Conservation (phyloP, 2,888 invertebrate species). For the Nemoura dubitans region DNA sequence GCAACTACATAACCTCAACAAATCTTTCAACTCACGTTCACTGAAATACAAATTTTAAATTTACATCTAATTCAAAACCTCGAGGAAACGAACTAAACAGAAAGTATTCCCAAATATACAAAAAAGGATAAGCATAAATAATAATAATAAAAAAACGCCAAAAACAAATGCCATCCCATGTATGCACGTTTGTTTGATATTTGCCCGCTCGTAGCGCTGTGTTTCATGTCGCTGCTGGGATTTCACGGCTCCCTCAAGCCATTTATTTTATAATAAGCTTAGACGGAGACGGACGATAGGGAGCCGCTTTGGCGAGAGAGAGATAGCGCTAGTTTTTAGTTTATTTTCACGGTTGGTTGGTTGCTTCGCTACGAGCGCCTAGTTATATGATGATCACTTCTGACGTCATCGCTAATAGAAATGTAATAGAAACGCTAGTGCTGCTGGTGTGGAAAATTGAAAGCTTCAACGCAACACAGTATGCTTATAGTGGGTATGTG, state of each 20-base stretch:
- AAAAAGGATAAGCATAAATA: not conserved
- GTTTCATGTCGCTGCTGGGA: constrained; percentile 43
- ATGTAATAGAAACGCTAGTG: constrained; percentile 49
- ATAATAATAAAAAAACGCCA: not conserved
- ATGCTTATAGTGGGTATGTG: not conserved
- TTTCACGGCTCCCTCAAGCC: constrained; percentile 43
- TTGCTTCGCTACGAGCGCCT: not conserved
- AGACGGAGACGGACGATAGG: not conserved
- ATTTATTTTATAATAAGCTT: constrained; percentile 49
- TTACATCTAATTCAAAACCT: not conserved
- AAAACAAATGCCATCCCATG: not conserved
- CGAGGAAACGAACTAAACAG: not conserved
- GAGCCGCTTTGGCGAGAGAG: not conserved
- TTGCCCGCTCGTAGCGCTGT: not conserved
- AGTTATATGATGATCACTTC: constrained; percentile 34
- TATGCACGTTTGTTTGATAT: constrained; percentile 27
- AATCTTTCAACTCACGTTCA: no score
- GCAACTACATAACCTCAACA: no score
- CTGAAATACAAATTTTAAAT: no score
- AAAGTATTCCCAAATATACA: not conserved
- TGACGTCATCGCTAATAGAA: constrained; percentile 50
- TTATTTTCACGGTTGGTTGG: constrained; percentile 38
- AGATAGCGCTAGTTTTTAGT: constrained; percentile 27
- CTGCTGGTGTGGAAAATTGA: constrained; percentile 50
- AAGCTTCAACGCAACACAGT: constrained; percentile 31